These are phyloP conservation scores for Papilio aristodemus DNA, from an alignment of 1,140 invertebrate genomes.

Conservation along the genomic window DNA sequence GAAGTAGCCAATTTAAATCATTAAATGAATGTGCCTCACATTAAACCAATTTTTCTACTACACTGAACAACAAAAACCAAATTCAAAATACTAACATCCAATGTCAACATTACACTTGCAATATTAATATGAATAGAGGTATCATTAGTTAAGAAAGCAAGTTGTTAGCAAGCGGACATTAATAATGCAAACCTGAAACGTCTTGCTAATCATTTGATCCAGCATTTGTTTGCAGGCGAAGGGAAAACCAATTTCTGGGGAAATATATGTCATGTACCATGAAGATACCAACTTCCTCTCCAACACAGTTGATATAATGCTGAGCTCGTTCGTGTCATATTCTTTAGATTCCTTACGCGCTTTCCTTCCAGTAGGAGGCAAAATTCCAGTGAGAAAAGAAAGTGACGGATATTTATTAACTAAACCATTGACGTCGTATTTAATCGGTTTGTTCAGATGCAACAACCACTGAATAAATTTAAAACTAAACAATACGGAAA, in stretches of 20 bases:
- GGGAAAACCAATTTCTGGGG: constrained; percentile 76
- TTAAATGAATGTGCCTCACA: too few relatives aligned
- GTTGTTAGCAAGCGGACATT: too few relatives aligned
- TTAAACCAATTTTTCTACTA: too few relatives aligned
- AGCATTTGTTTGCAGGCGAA: constrained; percentile 78
- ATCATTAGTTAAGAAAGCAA: too few relatives aligned
- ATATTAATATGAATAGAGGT: background rate
- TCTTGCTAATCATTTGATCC: constrained; percentile 76
- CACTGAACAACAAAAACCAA: too few relatives aligned
- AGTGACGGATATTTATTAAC: constrained; percentile 56
- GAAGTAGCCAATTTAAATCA: background rate
- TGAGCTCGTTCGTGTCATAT: constrained; percentile 71
- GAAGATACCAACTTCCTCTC: constrained; percentile 74
- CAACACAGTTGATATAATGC: constrained; percentile 71
- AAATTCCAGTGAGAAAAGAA: constrained; percentile 43
- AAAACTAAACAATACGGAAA: constrained; percentile 65
- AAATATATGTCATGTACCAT: constrained; percentile 76
- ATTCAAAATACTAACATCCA: too few relatives aligned
- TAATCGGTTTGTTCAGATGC: constrained; percentile 68
- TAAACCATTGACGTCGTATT: constrained; percentile 57
- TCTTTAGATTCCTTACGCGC: constrained; percentile 48
- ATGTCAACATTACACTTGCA: too few relatives aligned
- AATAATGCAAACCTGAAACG: constrained; percentile 69
- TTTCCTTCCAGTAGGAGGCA: constrained; percentile 47
- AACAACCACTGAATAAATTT: constrained; percentile 73